These are phyloP conservation scores for Dryas iulia DNA, from an alignment of 1,140 invertebrate genomes.

Conservation along the genomic window DNA sequence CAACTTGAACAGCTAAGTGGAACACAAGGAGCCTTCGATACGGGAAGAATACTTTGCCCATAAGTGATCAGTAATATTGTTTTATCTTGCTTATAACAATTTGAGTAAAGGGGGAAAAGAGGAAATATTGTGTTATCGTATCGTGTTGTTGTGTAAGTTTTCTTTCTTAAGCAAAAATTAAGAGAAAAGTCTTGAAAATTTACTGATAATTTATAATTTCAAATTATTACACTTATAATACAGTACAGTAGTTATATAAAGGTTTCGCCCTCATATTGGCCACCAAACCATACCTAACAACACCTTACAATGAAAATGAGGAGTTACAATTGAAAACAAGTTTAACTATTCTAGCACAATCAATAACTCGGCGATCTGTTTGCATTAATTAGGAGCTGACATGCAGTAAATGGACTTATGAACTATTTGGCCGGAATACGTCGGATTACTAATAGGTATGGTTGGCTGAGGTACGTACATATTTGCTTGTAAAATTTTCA, in stretches of 20 bases:
- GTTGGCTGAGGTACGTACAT: neutral
- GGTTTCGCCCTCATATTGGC: too few relatives aligned
- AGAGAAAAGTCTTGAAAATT: too few relatives aligned
- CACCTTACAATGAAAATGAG: neutral
- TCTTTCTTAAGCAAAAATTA: too few relatives aligned
- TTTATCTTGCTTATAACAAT: neutral
- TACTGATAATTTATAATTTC: too few relatives aligned
- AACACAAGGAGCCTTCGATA: neutral
- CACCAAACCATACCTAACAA: neutral
- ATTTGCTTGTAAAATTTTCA: neutral
- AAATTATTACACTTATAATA: too few relatives aligned
- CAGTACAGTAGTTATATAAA: too few relatives aligned
- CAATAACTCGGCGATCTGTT: conserved; percentile 23
- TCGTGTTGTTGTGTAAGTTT: too few relatives aligned
- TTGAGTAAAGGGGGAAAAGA: too few relatives aligned
- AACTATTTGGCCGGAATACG: neutral
- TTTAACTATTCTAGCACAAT: conserved; percentile 4
- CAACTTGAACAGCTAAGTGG: neutral
- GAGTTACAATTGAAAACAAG: neutral
- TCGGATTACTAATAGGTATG: neutral
- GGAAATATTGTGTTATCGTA: too few relatives aligned
- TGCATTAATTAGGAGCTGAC: conserved; percentile 25
- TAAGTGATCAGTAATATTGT: neutral
- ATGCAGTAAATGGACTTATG: conserved; percentile 19
- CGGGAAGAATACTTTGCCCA: neutral